Evolutionary conservation across 2,888 invertebrate species (phyloP), one percentile per base, ranked within the genome.

Genomic region (Melitaea athalia): DNA sequence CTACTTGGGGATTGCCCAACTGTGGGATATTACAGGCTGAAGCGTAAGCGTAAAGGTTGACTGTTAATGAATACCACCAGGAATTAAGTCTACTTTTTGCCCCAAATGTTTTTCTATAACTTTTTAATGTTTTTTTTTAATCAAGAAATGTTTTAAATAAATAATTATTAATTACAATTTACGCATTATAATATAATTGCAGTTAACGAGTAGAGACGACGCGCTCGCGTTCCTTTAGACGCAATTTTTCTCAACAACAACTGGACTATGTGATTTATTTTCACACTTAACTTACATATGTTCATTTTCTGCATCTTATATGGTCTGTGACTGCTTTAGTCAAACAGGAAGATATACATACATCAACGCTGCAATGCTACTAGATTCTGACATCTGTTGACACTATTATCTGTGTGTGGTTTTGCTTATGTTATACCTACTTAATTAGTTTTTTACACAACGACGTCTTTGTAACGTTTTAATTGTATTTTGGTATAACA

Each of bases 271-370:
- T 65, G 59, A 68, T 64, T 70, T 68, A 68, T 65, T 53, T 61
- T 64, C n/a, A 24, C 61, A 67, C 64, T 67, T 60, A 38, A 49
- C 47, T 57, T 52, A 64, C 68, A 12, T 43, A 55, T 59, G 59
- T 61, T 49, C 43, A 57, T n/a, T 57, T 57, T 17, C 43, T 49
- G 53, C 11, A 38, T 55, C 53, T 17, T 49, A 49, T 61, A 64
- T 61, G 60, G 67, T 59, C 47, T 61, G 43, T 57, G 68, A 61
- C 64, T 42, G 61, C 53, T 68, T 68, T 61, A 68, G 68, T 53
- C 10, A 68, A 49, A 68, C 68, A 62, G 68, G 68, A 68, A 68
- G 68, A 64, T 31, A 47, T 24, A 45, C n/a, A 47, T 24, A 45
- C n/a, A 61, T 61, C 31, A 61, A 12, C 38, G 14, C n/a, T 49